Conservation (phyloP, 2,113 vertebrate genomes). For the Sceloporus tristichus region DNA sequence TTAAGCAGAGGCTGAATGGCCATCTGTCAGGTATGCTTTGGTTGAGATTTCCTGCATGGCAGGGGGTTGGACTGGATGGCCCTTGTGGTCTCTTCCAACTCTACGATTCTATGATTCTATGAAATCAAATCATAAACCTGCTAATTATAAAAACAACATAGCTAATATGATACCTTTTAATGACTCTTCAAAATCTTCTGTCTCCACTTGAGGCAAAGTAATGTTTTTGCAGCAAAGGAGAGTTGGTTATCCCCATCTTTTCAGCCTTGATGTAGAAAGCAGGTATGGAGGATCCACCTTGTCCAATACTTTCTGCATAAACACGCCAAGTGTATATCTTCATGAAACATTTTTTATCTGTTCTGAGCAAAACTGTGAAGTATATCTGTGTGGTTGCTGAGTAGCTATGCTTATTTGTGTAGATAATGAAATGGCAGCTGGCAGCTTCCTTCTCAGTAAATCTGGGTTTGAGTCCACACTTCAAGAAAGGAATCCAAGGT, state of each 20-base stretch:
- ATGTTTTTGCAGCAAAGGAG: neutral
- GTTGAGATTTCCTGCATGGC: too few relatives aligned
- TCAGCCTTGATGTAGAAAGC: neutral
- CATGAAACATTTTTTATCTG: too few relatives aligned
- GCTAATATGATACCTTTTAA: neutral
- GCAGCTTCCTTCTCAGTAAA: too few relatives aligned
- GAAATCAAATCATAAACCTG: too few relatives aligned
- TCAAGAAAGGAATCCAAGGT: too few relatives aligned
- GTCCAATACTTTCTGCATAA: neutral
- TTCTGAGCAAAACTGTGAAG: neutral
- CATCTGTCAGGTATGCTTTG: too few relatives aligned
- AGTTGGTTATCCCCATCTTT: neutral
- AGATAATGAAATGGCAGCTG: too few relatives aligned
- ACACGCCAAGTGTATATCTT: neutral
- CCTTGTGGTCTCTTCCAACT: too few relatives aligned
- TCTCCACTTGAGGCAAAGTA: neutral
- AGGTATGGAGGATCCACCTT: neutral
- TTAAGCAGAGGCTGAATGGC: too few relatives aligned
- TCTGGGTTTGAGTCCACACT: too few relatives aligned
- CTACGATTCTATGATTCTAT: too few relatives aligned
- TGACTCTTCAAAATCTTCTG: neutral
- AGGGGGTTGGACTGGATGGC: too few relatives aligned
- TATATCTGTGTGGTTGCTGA: neutral
- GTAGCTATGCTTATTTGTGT: neutral
- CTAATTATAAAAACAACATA: neutral